Conservation (phyloP, 1,140 invertebrate species). For the Bombus confusus region DNA sequence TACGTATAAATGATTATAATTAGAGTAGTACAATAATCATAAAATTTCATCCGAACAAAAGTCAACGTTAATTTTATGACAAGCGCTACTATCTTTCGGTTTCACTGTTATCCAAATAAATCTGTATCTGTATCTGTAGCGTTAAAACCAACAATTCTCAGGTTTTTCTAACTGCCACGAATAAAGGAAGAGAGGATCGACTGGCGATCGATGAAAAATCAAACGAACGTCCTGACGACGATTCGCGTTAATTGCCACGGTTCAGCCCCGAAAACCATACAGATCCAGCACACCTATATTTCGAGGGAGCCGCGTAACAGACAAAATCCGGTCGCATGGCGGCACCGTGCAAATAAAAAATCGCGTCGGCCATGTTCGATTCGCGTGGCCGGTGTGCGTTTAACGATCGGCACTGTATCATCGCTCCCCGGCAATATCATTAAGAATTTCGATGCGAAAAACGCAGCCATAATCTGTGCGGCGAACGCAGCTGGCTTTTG, state of each 20-base stretch:
- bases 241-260: background rate
- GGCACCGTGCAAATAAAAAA: background rate
- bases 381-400: slow-evolving; percentile 24
- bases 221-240: background rate
- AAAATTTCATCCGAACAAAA: too few species aligned
- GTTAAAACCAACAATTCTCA: background rate
- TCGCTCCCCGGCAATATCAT: slow-evolving; percentile 43
- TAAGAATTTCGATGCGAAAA: slow-evolving; percentile 46
- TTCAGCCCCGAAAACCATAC: background rate
- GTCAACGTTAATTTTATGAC: too few species aligned
- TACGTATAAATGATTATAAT: too few species aligned
- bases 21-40: too few species aligned
- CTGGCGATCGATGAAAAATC: too few species aligned
- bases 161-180: background rate
- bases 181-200: background rate
- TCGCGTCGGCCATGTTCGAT: background rate
- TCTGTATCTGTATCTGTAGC: too few species aligned
- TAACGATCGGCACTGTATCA: slow-evolving; percentile 43
- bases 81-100: too few species aligned
- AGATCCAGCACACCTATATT: background rate
- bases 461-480: slow-evolving; percentile 44
- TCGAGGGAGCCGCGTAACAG: background rate
- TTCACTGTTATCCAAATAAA: too few species aligned
- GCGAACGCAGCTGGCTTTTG: slow-evolving; percentile 62
- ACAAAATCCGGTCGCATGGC: background rate